Conservation (phyloP, 2,888 invertebrate species). For the Carpatolechia fugitivella region DNA sequence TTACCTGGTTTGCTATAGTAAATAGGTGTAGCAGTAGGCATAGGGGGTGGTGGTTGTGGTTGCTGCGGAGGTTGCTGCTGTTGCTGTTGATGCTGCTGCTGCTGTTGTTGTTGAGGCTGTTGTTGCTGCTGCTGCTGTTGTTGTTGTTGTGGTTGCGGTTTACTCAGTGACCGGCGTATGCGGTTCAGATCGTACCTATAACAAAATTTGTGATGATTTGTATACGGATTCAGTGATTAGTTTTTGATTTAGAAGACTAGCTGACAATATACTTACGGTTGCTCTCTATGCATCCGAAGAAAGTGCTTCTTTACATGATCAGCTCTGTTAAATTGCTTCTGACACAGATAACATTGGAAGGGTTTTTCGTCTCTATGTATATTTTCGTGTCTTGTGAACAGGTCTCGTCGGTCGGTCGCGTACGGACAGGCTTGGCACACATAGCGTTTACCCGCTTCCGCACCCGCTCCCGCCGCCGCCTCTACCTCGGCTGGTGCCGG, state of each 20-base stretch:
- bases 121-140: constrained; percentile 17
- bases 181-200: constrained; percentile 87
- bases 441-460: constrained; percentile 67
- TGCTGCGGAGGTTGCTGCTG: constrained; percentile 15
- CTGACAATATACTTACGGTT: constrained; percentile 63
- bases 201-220: neutral
- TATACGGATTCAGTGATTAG: neutral
- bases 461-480: constrained; percentile 24
- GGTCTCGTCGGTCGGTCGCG: constrained; percentile 93
- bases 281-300: constrained; percentile 93
- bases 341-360: constrained; percentile 95
- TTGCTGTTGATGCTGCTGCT: constrained; percentile 28
- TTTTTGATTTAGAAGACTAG: neutral
- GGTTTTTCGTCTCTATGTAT: constrained; percentile 96
- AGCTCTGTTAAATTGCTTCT: constrained; percentile 95
- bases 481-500: constrained; percentile 22
- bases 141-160: constrained; percentile 36
- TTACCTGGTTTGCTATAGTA: constrained; percentile 47
- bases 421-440: constrained; percentile 93
- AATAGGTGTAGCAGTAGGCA: constrained; percentile 32
- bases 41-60: constrained; percentile 17
- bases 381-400: constrained; percentile 95
- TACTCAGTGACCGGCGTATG: constrained; percentile 83
- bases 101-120: constrained; percentile 24
- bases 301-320: constrained; percentile 98